Conservation (phyloP, 2,888 invertebrate species). For the Perizoma flavofasciatum region DNA sequence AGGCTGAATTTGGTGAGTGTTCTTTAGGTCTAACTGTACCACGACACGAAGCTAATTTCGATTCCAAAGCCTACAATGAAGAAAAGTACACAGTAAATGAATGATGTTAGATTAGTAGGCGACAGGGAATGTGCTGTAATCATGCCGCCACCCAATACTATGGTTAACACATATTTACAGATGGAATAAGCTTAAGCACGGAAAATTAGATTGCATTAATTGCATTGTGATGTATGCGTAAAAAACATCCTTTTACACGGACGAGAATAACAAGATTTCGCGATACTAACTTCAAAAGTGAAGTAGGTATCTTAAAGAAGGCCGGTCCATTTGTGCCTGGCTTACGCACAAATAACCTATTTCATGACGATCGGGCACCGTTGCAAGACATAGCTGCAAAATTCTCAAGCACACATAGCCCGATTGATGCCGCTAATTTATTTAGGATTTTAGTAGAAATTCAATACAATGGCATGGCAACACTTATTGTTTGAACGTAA, state of each 20-base stretch:
- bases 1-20: slow-evolving; percentile 76
- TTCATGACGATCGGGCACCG: too few species aligned
- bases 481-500: too few species aligned
- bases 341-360: too few species aligned
- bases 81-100: slow-evolving; percentile 79
- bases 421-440: too few species aligned
- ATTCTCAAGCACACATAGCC: too few species aligned
- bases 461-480: too few species aligned
- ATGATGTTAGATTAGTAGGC: slow-evolving; percentile 78
- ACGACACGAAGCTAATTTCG: slow-evolving; percentile 87
- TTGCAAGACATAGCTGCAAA: too few species aligned
- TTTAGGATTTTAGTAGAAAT: too few species aligned
- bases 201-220: background rate
- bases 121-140: slow-evolving; percentile 52
- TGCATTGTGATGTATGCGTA: background rate
- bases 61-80: slow-evolving; percentile 87
- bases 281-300: too few species aligned
- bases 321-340: too few species aligned
- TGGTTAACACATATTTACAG: slow-evolving; percentile 22
- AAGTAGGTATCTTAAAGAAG: too few species aligned
- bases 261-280: too few species aligned
- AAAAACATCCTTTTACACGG: background rate
- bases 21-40: slow-evolving; percentile 83
- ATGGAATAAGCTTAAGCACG: slow-evolving; percentile 22
- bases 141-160: slow-evolving; percentile 53